phyloP scores from a whole-genome alignment of 2,113 vertebrate species.

The Pogona vitticeps region DNA sequence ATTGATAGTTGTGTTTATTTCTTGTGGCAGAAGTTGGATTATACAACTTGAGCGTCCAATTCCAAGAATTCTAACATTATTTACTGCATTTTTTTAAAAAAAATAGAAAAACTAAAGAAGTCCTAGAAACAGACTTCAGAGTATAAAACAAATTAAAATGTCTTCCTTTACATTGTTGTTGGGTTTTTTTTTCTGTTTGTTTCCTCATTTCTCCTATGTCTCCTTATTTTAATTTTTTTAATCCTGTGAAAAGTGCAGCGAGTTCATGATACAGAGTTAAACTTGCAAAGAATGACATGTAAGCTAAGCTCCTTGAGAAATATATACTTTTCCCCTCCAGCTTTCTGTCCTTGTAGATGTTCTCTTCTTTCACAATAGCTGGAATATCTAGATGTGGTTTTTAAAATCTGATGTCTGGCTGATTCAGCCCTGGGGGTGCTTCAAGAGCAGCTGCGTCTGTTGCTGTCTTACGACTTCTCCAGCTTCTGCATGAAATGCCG shows the following conservation, averaged over 20 bases:
- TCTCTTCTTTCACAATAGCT: background rate
- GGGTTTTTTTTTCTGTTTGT: background rate
- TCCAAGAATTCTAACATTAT: conserved; percentile 24
- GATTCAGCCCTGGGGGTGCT: background rate
- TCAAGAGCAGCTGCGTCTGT: background rate
- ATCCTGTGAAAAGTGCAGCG: background rate
- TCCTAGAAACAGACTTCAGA: background rate
- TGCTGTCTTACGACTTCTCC: background rate
- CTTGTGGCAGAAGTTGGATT: conserved; percentile 32
- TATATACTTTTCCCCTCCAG: background rate
- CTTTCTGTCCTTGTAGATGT: background rate
- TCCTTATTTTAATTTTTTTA: too few species aligned
- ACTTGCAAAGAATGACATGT: background rate
- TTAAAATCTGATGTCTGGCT: background rate
- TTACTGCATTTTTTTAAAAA: background rate
- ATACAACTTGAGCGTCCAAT: background rate
- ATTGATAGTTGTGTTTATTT: conserved; percentile 33
- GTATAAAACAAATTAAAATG: background rate
- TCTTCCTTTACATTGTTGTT: background rate
- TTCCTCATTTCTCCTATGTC: background rate
- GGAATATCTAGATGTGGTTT: background rate
- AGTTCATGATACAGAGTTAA: background rate
- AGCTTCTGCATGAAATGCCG: background rate
- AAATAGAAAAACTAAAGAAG: background rate
- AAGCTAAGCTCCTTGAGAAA: background rate